Evolutionary conservation across 2,113 vertebrate genomes (phyloP), one percentile per base, ranked within the genome.

Genomic region (Dicrurus megarhynchus): DNA sequence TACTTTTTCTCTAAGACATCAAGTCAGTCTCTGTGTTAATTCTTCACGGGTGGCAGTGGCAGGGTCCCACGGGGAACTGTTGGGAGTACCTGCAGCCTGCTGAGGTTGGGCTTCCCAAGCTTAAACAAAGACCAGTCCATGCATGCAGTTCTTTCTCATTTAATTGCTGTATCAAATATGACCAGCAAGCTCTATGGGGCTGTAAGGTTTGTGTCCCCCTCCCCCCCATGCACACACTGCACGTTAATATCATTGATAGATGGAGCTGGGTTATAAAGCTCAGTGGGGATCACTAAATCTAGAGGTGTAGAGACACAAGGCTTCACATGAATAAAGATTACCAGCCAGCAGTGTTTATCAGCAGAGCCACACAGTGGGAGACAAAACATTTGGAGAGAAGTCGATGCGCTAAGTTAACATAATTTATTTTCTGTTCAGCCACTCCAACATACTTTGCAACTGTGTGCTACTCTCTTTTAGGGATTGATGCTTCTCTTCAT

Each of bases 181-280:
- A 83, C 24, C 50, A 85, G 32, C n/a, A 41, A 60, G 41, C 23
- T 61, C 49, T 10, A 1, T 10, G n/a, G 37, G 44, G 7, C 23
- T 65, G 44, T n/a, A 32, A 60, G 50, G 70, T 74, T 81, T 68
- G 53, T 77, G 33, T 85, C 20, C 10, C 32, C 22, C 70, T 20
- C 18, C 7, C 20, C 1, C 1, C n/a, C 5, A 3, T 23, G 12
- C n/a, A n/a, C 3, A 2, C 26, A 5, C 9, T 20, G 17, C 3
- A 30, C 55, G 6, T 73, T 49, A 46, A 6, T 26, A 47, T 67
- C 56, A 23, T 27, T 67, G 47, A 53, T 2, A 37, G 47, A 12
- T 24, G 22, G 21, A 32, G 28, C 42, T 91, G 84, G 39, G 8
- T 76, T 37, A n/a, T 35, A 60, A 89, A 84, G 37, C 39, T 55